Evolutionary conservation across 1,140 invertebrate species (phyloP), one percentile per base, ranked within the genome.

Genomic region (Drosophila erecta): DNA sequence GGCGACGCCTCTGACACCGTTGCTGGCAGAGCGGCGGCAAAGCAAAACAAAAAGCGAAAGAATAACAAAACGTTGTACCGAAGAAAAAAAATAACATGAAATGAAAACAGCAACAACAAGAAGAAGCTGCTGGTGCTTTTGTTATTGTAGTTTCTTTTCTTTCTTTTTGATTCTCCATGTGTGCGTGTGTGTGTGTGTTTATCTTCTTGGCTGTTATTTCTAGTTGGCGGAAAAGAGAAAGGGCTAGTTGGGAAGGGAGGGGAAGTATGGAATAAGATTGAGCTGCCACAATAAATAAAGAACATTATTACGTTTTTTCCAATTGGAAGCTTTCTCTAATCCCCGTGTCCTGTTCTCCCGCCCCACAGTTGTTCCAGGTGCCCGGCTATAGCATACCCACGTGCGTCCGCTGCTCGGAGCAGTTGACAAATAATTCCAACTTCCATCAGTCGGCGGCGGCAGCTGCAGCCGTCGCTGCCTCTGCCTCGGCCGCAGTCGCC

Each of bases 311-410:
- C 56, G 57, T 59, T 60, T 67, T 49, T 57, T 62, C 38, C 51
- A 60, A 71, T 80, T 61, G 62, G 38, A 24, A 38, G 55, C 50
- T 64, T 44, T 56, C 22, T 71, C 24, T 79, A 20, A 69, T 43
- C 41, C 47, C n/a, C 27, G 30, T 20, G 30, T 46, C 40, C 33
- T 11, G 11, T 46, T 64, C 41, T 43, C 59, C 76, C 20, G 60
- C 43, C 27, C 83, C 80, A 27, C 81, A 92, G 91, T 75, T 92
- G 73, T 92, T 92, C 62, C 91, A 92, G 81, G 91, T 92, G 60
- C 90, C 91, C 69, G 91, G 91, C 58, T 92, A 92, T 81, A 92
- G 89, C 75, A 90, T 92, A 84, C 91, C 91, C 71, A 92, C 91
- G 69, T 92, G 91, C 90, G 90, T 90, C 17, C 91, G 91, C 79